A percentile compares a stretch with the other conserved stretches of the same genome.
These are phyloP conservation scores for Cotesia congregata DNA, from an alignment of 2,888 invertebrate genomes.

Conservation along the genomic window DNA sequence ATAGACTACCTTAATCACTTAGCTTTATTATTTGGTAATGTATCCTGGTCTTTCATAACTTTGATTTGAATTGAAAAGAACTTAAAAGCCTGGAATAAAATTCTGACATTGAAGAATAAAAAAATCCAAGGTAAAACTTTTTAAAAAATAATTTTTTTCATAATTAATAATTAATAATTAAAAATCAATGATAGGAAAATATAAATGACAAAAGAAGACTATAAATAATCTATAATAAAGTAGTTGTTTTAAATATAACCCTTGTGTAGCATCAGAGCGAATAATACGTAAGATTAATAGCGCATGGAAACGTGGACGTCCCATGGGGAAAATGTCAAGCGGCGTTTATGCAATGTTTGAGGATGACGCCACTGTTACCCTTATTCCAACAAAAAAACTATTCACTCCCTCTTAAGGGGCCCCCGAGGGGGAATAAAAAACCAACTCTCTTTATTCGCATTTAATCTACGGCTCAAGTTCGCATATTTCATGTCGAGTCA, in stretches of 20 bases:
- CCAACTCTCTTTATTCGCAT: neutral
- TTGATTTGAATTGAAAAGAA: too few relatives aligned
- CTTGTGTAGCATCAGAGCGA: slow-evolving; percentile 45
- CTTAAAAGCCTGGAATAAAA: too few relatives aligned
- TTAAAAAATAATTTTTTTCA: too few relatives aligned
- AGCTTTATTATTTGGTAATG: too few relatives aligned
- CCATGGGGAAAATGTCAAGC: slow-evolving; percentile 57
- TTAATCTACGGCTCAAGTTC: slow-evolving; percentile 3
- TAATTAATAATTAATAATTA: too few relatives aligned
- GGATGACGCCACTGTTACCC: slow-evolving; percentile 56
- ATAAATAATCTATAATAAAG: neutral
- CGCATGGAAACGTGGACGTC: slow-evolving; percentile 43
- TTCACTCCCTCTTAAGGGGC: slow-evolving; percentile 14
- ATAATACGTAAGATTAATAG: slow-evolving; percentile 58
- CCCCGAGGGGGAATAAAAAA: slow-evolving; percentile 24
- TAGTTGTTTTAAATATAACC: slow-evolving; percentile 27
- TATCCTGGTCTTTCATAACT: too few relatives aligned
- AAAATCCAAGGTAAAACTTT: too few relatives aligned
- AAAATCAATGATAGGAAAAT: neutral
- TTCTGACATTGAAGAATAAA: too few relatives aligned
- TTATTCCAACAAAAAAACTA: slow-evolving; percentile 49
- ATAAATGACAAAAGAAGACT: neutral
- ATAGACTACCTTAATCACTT: too few relatives aligned
- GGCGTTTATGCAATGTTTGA: slow-evolving; percentile 54
- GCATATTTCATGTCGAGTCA: slow-evolving; percentile 34